Conservation (phyloP, 2,113 vertebrate genomes). For the Hyperopisus bebe region DNA sequence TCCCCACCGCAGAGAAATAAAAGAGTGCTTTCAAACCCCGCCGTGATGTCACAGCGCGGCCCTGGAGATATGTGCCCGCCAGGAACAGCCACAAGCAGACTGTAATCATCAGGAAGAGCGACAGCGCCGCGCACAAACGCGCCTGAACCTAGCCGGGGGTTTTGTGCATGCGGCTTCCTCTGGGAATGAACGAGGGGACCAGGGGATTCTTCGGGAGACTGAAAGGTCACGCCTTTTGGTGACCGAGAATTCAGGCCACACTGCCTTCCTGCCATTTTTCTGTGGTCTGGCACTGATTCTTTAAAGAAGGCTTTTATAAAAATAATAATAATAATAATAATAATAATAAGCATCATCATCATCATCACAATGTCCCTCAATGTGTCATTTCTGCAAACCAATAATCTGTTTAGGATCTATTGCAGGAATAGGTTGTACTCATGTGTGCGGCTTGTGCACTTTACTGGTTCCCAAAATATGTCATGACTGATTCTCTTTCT, state of each 20-base stretch:
- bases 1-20: not conserved
- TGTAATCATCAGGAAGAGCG: not conserved
- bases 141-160: not conserved
- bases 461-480: not conserved
- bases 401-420: not conserved
- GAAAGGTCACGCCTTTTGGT: not conserved
- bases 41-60: not conserved
- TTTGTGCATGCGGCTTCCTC: not conserved
- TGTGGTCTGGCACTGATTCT: not conserved
- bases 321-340: not conserved
- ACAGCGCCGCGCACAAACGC: not conserved
- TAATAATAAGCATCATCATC: not conserved
- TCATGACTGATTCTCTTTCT: not conserved
- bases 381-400: not conserved
- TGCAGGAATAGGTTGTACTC: not conserved
- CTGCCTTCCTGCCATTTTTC: not conserved
- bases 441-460: not conserved
- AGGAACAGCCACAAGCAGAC: not conserved
- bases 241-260: not conserved
- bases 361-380: not conserved
- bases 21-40: not conserved
- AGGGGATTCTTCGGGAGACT: not conserved
- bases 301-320: not conserved
- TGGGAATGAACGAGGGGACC: not conserved
- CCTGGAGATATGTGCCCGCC: not conserved